phyloP scores from a whole-genome alignment of 2,888 invertebrate genomes.

The Noctua comes region DNA sequence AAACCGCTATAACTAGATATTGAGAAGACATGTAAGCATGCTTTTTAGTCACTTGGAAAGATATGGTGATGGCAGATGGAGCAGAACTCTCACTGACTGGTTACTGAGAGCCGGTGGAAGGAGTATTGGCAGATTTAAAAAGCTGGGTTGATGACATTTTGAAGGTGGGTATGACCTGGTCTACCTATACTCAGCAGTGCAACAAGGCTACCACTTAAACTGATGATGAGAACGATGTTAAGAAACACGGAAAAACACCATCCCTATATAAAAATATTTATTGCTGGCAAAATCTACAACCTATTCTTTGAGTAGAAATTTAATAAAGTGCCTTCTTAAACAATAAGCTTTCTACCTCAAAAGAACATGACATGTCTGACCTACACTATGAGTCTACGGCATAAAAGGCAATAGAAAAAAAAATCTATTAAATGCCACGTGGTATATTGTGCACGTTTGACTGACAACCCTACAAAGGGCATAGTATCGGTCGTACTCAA shows the following conservation, averaged over 20 bases:
- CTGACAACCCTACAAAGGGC: conserved; percentile 59
- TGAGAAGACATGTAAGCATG: neutral
- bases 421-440: conserved; percentile 41
- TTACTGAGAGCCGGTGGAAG: neutral
- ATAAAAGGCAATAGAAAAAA: conserved; percentile 25
- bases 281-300: neutral
- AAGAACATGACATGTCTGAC: conserved; percentile 7
- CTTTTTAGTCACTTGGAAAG: neutral
- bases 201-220: neutral
- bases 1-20: neutral
- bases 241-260: neutral
- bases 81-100: neutral
- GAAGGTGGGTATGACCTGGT: neutral
- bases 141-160: neutral
- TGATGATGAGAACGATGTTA: neutral
- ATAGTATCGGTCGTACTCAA: conserved; percentile 42
- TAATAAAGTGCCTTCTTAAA: neutral
- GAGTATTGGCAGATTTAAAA: neutral
- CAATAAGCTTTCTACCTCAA: conserved; percentile 15
- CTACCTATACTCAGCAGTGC: neutral
- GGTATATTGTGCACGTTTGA: conserved; percentile 40
- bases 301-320: neutral
- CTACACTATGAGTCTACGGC: neutral
- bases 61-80: neutral
- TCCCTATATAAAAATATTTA: neutral